Conservation (phyloP, 1,140 invertebrate species). For the Philopotamus ludificatus region DNA sequence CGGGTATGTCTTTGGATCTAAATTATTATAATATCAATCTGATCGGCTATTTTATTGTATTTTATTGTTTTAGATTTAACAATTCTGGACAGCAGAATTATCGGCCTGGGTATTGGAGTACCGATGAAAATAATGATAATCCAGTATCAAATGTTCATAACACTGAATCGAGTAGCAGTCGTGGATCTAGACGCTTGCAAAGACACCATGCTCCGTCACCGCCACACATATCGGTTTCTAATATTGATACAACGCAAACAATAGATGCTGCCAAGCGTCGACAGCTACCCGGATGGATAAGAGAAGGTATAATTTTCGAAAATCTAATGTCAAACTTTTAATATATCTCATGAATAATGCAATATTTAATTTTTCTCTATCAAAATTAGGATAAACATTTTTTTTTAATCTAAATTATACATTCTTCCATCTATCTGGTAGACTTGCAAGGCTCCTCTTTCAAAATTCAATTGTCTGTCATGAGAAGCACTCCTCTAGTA, state of each 20-base stretch:
- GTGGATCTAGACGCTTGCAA: constrained; percentile 14
- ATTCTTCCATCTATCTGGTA: no score
- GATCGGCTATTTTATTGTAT: background rate
- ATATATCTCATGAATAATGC: background rate
- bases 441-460: no score
- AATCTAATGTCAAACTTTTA: no score
- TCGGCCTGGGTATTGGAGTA: constrained; percentile 35
- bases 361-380: background rate
- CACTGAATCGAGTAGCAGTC: constrained; percentile 11
- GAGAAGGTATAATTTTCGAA: constrained; percentile 81
- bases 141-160: background rate
- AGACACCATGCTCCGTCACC: constrained; percentile 9
- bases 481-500: no score
- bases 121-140: constrained; percentile 3
- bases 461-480: no score
- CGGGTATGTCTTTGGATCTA: background rate
- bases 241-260: constrained; percentile 45
- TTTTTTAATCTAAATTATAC: no score
- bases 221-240: constrained; percentile 39
- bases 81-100: constrained; percentile 6
- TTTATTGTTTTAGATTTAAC: constrained; percentile 13
- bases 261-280: constrained; percentile 87
- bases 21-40: background rate
- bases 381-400: background rate
- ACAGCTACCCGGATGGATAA: constrained; percentile 92